A percentile compares a stretch with the other conserved stretches of the same genome.
Conservation (phyloP, 2,113 vertebrate genomes). For the Heteronetta atricapilla region DNA sequence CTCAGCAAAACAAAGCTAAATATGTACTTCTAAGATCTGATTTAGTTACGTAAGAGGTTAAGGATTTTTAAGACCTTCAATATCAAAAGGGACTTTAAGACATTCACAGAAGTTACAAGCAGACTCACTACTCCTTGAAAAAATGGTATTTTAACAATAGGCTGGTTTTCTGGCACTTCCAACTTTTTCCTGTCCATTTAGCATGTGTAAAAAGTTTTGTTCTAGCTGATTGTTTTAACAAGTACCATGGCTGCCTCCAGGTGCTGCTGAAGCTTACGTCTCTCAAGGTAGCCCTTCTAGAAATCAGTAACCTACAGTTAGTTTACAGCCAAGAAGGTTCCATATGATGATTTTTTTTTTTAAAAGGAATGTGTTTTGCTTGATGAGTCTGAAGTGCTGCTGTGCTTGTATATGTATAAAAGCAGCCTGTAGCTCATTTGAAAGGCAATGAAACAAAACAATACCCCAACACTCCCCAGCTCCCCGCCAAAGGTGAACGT, state of each 20-base stretch:
- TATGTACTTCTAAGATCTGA: not conserved
- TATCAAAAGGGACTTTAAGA: not conserved
- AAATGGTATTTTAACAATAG: not conserved
- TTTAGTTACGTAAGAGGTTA: not conserved
- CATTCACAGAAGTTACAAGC: no score
- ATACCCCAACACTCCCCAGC: not conserved
- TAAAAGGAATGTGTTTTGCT: not conserved
- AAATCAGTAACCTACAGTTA: not conserved
- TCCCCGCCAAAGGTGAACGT: not conserved
- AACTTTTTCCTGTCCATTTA: not conserved
- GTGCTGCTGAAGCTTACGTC: not conserved
- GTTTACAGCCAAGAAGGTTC: not conserved
- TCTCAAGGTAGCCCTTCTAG: not conserved
- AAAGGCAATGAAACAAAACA: not conserved
- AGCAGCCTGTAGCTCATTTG: accelerated
- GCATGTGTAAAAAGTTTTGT: not conserved
- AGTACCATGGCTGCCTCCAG: not conserved
- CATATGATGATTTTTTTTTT: not conserved
- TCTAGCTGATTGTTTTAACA: not conserved
- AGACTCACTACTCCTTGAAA: no score
- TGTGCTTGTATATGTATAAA: not conserved
- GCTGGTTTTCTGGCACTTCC: not conserved
- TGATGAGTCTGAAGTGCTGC: not conserved
- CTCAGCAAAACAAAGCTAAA: not conserved
- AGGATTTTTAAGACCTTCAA: no score